These are phyloP conservation scores for Stomatorhinus walkeri DNA, from an alignment of 2,797 vertebrate species.

Conservation along the genomic window DNA sequence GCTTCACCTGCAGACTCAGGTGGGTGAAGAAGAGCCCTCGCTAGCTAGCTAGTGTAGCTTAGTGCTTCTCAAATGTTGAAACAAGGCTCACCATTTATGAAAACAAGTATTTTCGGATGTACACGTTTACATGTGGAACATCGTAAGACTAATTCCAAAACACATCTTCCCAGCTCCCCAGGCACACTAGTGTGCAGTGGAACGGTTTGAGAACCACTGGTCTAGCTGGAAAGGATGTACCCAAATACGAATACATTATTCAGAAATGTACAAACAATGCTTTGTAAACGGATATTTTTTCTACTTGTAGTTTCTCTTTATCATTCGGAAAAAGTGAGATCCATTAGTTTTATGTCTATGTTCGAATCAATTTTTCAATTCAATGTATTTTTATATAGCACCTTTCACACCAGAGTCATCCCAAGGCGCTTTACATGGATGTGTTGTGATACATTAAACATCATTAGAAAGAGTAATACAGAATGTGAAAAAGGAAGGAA, in stretches of 20 bases:
- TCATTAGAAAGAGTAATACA: no score
- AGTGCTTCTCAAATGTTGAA: background rate
- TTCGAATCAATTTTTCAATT: no score
- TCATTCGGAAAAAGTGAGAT: background rate
- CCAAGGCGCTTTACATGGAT: no score
- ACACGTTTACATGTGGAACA: background rate
- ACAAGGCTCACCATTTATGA: background rate
- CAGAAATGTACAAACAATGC: background rate
- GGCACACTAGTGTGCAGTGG: background rate
- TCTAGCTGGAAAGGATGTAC: background rate
- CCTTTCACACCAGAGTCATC: no score
- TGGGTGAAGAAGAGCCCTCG: background rate
- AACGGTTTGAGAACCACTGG: background rate
- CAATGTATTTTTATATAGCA: no score
- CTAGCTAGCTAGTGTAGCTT: background rate
- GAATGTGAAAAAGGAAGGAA: no score
- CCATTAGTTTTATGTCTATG: background rate
- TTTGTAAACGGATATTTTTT: background rate
- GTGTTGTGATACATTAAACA: no score
- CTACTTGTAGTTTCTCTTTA: background rate
- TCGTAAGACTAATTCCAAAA: background rate
- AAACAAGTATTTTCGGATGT: background rate
- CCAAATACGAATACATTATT: no score
- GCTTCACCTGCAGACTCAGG: background rate
- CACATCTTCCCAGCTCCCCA: background rate